These are phyloP conservation scores for Tillus elongatus DNA, from an alignment of 2,888 invertebrate species.

Conservation along the genomic window DNA sequence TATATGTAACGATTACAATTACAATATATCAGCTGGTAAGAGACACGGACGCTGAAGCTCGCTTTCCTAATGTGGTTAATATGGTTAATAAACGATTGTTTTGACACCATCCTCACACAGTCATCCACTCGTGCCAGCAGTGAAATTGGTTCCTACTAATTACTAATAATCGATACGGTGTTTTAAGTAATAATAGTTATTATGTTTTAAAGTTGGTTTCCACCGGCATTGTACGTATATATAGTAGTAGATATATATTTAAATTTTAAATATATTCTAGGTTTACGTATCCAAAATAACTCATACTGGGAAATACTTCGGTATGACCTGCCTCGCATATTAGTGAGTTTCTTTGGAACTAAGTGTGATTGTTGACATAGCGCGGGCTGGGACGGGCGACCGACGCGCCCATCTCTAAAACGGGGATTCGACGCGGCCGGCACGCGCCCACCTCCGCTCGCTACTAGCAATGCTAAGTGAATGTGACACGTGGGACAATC, in stretches of 20 bases:
- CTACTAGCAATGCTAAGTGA: conserved; percentile 42
- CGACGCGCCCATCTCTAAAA: no score
- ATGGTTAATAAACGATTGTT: no score
- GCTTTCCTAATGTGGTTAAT: conserved; percentile 23
- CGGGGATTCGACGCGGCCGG: no score
- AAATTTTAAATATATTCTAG: conserved; percentile 44
- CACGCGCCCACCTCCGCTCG: conserved; percentile 21
- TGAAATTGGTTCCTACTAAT: conserved; percentile 46
- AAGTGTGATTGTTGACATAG: conserved; percentile 61
- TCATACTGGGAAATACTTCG: conserved; percentile 45
- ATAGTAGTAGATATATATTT: conserved; percentile 45
- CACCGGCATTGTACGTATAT: conserved; percentile 44
- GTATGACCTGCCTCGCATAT: conserved; percentile 60
- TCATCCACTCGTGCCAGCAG: conserved; percentile 36
- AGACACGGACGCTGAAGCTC: conserved; percentile 31
- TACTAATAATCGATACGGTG: conserved; percentile 44
- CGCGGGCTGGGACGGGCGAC: conserved; percentile 25
- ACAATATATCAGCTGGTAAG: conserved; percentile 39
- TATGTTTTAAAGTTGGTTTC: conserved; percentile 42
- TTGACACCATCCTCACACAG: conserved; percentile 21
- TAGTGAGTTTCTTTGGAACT: conserved; percentile 70
- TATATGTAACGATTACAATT: conserved; percentile 37
- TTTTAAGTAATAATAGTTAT: conserved; percentile 44
- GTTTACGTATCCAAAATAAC: conserved; percentile 47
- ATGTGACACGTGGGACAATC: conserved; percentile 38